A percentile compares a stretch with the other conserved stretches of the same genome.
Evolutionary conservation across 2,113 vertebrate species (phyloP).

Genomic region (Scolopax mira): DNA sequence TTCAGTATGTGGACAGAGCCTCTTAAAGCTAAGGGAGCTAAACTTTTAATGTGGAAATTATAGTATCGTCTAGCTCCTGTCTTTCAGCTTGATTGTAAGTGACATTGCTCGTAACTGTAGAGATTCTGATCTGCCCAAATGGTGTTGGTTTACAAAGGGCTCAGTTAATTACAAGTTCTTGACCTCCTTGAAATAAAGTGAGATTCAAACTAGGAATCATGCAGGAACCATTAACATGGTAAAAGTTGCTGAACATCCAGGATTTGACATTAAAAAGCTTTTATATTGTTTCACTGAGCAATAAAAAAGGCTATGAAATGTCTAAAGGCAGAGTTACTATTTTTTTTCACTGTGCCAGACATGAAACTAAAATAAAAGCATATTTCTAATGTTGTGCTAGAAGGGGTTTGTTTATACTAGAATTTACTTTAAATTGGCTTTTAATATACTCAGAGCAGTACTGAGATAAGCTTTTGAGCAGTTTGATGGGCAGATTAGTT

Average conservation of each 20-base stretch:
- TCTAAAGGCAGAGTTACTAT: conserved; percentile 39
- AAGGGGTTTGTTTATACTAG: neutral
- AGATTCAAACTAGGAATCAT: conserved; percentile 44
- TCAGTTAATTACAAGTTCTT: conserved; percentile 57
- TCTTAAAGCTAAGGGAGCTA: conserved; percentile 14
- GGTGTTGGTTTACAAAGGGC: conserved; percentile 55
- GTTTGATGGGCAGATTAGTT: neutral
- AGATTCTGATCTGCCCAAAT: conserved; percentile 49
- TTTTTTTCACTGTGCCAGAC: conserved; percentile 33
- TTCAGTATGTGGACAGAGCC: neutral
- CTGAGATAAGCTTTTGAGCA: neutral
- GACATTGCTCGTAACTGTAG: conserved; percentile 41
- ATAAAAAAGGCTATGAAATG: conserved; percentile 42
- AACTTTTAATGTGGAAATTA: neutral
- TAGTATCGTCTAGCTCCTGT: neutral
- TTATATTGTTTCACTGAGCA: conserved; percentile 44
- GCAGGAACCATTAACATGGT: conserved; percentile 12
- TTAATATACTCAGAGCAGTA: neutral
- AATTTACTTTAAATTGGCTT: conserved; percentile 51
- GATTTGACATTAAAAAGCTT: conserved; percentile 43
- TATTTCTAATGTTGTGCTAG: conserved; percentile 11
- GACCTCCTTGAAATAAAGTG: conserved; percentile 48
- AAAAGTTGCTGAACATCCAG: conserved; percentile 41
- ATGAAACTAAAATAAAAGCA: neutral
- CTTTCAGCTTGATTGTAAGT: conserved; percentile 37